A percentile compares a stretch with the other conserved stretches of the same genome.
Evolutionary conservation across 2,113 vertebrate genomes (phyloP).

Genomic region (Donacobius atricapilla): DNA sequence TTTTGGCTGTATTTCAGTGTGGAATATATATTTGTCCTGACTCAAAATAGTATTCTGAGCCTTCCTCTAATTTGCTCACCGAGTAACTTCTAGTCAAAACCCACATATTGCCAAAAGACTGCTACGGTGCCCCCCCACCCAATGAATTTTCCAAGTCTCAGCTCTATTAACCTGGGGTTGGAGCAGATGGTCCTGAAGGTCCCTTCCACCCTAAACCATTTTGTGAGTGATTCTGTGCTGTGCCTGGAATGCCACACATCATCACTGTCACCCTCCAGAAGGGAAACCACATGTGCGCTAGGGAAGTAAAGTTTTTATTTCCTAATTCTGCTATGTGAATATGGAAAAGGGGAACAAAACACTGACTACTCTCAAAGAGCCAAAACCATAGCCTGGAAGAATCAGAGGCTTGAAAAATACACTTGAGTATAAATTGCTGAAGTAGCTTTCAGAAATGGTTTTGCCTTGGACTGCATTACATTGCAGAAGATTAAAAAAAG

Average conservation of each 20-base stretch:
- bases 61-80: background rate
- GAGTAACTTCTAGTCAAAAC: background rate
- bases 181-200: background rate
- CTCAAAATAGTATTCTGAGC: background rate
- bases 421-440: background rate
- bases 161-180: background rate
- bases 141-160: background rate
- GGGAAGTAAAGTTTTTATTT: background rate
- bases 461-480: background rate
- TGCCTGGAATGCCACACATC: background rate
- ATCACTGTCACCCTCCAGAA: background rate
- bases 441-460: background rate
- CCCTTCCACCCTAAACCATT: background rate
- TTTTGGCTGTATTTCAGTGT: background rate
- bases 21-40: background rate
- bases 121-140: background rate
- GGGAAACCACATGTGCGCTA: background rate
- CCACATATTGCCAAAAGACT: background rate
- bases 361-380: background rate
- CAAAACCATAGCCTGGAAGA: background rate
- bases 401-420: background rate
- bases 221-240: background rate
- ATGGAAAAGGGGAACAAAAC: background rate
- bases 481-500: background rate
- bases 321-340: background rate